A percentile compares a stretch with the other conserved stretches of the same genome.
Evolutionary conservation across 2,113 vertebrate species (phyloP).

Genomic region (Cairina moschata): DNA sequence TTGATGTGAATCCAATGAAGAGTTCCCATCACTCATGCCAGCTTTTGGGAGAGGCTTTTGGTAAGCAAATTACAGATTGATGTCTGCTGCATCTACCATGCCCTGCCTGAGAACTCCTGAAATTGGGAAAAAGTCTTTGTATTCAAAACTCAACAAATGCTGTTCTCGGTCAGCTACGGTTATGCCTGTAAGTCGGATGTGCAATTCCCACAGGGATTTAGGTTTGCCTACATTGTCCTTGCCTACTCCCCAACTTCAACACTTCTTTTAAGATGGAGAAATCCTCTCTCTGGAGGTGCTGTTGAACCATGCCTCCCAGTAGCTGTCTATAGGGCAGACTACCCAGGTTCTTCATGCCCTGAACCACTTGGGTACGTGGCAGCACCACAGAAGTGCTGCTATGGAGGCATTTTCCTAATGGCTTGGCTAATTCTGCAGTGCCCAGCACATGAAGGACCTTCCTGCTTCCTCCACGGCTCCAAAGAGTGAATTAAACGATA

Average conservation of each 20-base stretch:
- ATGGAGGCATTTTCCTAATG: not conserved
- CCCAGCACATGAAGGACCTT: not conserved
- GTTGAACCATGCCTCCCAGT: not conserved
- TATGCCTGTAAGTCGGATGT: not conserved
- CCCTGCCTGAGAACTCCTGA: not conserved
- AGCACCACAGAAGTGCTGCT: not conserved
- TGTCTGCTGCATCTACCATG: not conserved
- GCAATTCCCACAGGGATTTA: not conserved
- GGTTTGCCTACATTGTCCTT: not conserved
- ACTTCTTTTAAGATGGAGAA: not conserved
- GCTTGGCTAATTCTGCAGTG: not conserved
- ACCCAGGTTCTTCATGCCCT: not conserved
- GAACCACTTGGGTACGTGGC: not conserved
- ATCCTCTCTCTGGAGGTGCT: not conserved
- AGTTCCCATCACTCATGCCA: not conserved
- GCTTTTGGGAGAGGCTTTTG: not conserved
- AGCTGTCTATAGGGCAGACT: not conserved
- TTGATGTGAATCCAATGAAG: not conserved
- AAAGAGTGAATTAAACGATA: constrained; percentile 25
- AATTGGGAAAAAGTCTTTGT: not conserved
- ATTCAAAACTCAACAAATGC: not conserved
- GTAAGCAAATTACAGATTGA: not conserved
- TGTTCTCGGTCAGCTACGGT: not conserved
- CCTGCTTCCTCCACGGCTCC: not conserved
- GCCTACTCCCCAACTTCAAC: not conserved